Base-by-base conservation (phyloP, 2,888 invertebrate species). In the Sclerodermus sp. region DNA sequence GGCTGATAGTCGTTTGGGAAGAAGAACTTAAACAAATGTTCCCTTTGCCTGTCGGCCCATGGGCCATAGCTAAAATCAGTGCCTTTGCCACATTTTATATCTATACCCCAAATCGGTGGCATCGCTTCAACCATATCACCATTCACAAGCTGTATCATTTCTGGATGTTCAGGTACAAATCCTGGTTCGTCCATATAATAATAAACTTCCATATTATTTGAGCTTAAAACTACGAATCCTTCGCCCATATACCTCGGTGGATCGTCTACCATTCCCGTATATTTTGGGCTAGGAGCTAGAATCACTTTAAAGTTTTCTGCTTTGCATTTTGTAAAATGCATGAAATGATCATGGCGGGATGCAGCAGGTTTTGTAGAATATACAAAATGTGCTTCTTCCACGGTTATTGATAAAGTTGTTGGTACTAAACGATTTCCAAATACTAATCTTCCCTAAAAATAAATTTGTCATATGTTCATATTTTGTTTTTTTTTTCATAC, bases 131-230 rank as follows among this genome's bases (percentile, higher is more conserved):
- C 91, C 51, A 93, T 87, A 76, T 96, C 96, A 1, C 96, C 96
- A 79, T 96, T 95, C 1, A 93, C 93, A 58, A 96, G 77, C 57
- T 90, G 90, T 13, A 95, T 84, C 74, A 92, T 85, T 58, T 95
- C 93, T 1, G 95, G 96, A 70, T 92, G 90, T 70, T 93, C 91
- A 1, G 95, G 95, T 2, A 96, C 96, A 44, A 92, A 78, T 1
- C 96, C 96, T 45, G 96, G 90, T 76, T 97, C 95, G 79, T 99
- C 98, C 91, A 96, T 94, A 72, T 96, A 96, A 79, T 95, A 96
- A 78, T 96, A 96, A 17, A 97, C 83, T 75, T 96, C 93, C 67
- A 97, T 88, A 72, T 91, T 90, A 74, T 96, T 96, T 1, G 96
- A 93, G 74, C 96, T 96, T 82, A 98, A 87, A 9, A 99, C 87